These are phyloP conservation scores for Huso huso DNA, from an alignment of 2,797 vertebrate species.

Conservation along the genomic window DNA sequence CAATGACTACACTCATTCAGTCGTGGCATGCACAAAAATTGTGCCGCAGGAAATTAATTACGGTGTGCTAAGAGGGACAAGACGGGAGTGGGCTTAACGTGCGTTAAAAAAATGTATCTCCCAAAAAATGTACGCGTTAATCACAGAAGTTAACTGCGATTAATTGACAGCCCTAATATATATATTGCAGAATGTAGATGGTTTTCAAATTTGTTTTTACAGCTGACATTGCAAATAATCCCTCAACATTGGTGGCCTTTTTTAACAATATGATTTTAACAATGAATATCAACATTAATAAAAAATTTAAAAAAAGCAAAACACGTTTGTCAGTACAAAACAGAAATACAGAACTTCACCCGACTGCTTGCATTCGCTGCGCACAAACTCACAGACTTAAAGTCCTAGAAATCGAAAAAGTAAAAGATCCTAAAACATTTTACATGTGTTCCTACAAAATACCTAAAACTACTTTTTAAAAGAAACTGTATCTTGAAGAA, in stretches of 20 bases:
- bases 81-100: too few species aligned
- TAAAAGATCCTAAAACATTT: constrained; percentile 32
- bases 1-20: too few species aligned
- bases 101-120: too few species aligned
- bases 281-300: constrained; percentile 34
- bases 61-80: too few species aligned
- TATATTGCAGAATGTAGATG: too few species aligned
- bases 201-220: too few species aligned
- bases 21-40: too few species aligned
- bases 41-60: too few species aligned
- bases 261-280: not conserved
- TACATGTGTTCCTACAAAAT: constrained; percentile 35
- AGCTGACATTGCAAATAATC: not conserved
- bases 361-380: constrained; percentile 13
- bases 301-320: constrained; percentile 30
- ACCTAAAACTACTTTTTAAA: constrained; percentile 52
- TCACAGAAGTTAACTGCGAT: too few species aligned
- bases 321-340: constrained; percentile 3
- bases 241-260: not conserved
- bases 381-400: constrained; percentile 34
- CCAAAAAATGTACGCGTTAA: too few species aligned
- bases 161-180: too few species aligned
- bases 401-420: constrained; percentile 32
- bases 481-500: constrained; percentile 43
- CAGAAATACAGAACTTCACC: constrained; percentile 9